A percentile compares a stretch with the other conserved stretches of the same genome.
Evolutionary conservation across 1,140 invertebrate genomes (phyloP).

Genomic region (Bombus turneri): DNA sequence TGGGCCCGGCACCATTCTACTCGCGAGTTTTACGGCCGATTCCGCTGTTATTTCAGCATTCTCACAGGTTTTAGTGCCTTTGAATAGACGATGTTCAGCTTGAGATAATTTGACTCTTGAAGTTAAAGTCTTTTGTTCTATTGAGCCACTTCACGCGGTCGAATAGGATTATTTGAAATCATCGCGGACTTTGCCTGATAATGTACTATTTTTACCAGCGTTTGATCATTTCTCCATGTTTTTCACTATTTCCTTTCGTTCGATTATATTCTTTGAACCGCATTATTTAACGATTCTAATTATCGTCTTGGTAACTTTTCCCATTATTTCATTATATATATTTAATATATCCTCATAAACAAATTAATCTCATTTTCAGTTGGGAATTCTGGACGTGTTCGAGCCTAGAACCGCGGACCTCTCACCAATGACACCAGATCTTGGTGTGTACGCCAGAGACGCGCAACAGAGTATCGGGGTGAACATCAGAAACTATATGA

Average conservation of each 20-base stretch:
- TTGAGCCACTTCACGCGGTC: neutral
- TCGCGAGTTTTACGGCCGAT: slow-evolving; percentile 3
- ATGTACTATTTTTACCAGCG: neutral
- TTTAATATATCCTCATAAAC: neutral
- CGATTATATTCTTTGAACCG: neutral
- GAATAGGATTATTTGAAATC: neutral
- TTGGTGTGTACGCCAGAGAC: slow-evolving; percentile 89
- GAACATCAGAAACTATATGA: slow-evolving; percentile 88
- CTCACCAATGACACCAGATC: slow-evolving; percentile 88
- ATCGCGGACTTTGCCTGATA: neutral
- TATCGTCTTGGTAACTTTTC: neutral
- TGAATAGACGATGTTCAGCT: neutral
- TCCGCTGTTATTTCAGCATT: neutral
- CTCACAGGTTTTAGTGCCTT: neutral
- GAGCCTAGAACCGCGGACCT: slow-evolving; percentile 90
- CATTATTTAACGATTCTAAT: too few relatives aligned
- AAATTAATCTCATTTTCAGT: slow-evolving; percentile 78
- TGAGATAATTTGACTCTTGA: neutral
- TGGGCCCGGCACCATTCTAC: neutral
- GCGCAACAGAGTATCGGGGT: slow-evolving; percentile 92
- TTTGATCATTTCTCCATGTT: neutral
- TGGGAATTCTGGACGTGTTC: slow-evolving; percentile 89
- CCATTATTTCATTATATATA: neutral
- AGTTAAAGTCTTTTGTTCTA: neutral
- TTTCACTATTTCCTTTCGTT: neutral